Base-by-base conservation (phyloP, 2,888 invertebrate species). In the Danaus chrysippus region DNA sequence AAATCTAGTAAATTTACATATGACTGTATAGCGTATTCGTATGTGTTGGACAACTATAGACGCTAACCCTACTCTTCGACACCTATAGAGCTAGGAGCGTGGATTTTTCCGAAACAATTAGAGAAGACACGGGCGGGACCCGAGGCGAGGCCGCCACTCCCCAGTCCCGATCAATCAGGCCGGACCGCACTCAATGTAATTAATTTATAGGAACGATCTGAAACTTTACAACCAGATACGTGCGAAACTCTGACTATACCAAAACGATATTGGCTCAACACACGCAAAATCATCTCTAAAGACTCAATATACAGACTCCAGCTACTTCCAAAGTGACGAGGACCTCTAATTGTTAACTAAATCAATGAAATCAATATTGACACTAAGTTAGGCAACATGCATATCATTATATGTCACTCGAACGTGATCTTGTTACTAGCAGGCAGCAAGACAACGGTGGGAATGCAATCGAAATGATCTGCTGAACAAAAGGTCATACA, bases 51-150 rank as follows among this genome's bases (percentile, higher is more conserved):
- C 23, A 34, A 8, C 17, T 49, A 10, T 17, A 49, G 17, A 8
- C 49, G 17, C 10, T 49, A 49, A 13, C 46, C n/a, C n/a, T 46
- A 46, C 46, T 46, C 15, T 15, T 46, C 46, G 8, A 49, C 17
- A 49, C n/a, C 49, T 49, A 49, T 49, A 49, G 3, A 49, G 46
- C 6, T 65, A 67, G 70, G 75, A 73, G 79, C 74, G 77, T 76
- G 79, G 76, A 81, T 80, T 82, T 83, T 82, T 83, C 77, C 73
- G 71, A 68, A 74, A 76, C 79, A 82, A 85, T 83, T 83, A 79
- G 76, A 77, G 70, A 75, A 77, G 78, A 77, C 71, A 75, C 76
- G 78, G 78, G 74, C 78, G 77, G 76, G 67, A 66, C 59, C 58
- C 61, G 61, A 76, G 79, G 79, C 75, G 76, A 76, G 77, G 74